Percentiles rank a stretch among this genome's conserved stretches.
phyloP scores from a whole-genome alignment of 2,888 invertebrate genomes.

The Automeris io region DNA sequence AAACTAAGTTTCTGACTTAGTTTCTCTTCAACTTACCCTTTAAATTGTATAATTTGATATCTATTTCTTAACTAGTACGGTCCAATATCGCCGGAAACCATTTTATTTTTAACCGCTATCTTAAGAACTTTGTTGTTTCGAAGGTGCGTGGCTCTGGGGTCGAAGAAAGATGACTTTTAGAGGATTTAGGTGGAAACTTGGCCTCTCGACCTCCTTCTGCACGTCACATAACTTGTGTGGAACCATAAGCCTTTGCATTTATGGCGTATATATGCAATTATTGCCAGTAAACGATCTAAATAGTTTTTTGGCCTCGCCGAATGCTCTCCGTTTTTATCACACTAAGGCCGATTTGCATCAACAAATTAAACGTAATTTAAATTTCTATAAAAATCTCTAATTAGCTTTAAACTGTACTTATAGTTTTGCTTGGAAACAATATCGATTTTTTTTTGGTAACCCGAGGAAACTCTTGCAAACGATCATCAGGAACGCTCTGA shows the following conservation, averaged over 20 bases:
- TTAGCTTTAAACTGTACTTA: no score
- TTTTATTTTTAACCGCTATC: constrained; percentile 2
- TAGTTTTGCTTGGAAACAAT: no score
- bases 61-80: background rate
- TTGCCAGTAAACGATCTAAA: no score
- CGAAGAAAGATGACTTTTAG: constrained; percentile 3
- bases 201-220: constrained; percentile 1
- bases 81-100: background rate
- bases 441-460: no score
- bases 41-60: background rate
- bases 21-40: background rate
- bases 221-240: background rate
- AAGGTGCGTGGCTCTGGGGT: constrained; percentile 1
- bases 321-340: no score
- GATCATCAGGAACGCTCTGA: no score
- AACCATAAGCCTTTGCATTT: background rate
- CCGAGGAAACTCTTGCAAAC: no score
- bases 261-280: no score
- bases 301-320: no score
- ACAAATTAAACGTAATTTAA: no score
- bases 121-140: background rate
- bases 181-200: background rate
- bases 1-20: constrained; percentile 1
- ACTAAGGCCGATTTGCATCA: no score
- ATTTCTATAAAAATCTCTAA: no score